phyloP scores from a whole-genome alignment of 2,888 invertebrate genomes.

The Chromoteleia sp. region DNA sequence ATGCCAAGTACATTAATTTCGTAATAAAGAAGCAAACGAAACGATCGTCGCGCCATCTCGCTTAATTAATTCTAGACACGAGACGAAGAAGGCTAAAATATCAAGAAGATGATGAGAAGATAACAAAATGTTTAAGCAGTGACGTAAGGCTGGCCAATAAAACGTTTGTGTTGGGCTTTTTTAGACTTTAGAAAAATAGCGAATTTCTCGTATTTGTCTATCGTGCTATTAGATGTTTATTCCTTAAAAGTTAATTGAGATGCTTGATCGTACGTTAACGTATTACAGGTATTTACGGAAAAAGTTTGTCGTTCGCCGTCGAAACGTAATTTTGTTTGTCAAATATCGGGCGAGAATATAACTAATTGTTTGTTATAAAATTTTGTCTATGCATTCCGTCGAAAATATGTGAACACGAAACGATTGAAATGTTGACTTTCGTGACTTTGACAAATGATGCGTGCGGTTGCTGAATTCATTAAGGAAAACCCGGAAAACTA shows the following conservation, averaged over 20 bases:
- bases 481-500: conserved; percentile 31
- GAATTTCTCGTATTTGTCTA: conserved; percentile 37
- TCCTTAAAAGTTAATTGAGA: conserved; percentile 35
- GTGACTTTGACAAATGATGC: conserved; percentile 47
- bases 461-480: conserved; percentile 24
- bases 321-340: conserved; percentile 21
- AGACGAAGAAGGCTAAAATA: conserved; percentile 61
- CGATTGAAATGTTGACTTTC: conserved; percentile 17
- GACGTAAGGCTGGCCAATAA: conserved; percentile 57
- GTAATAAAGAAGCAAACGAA: conserved; percentile 79
- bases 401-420: conserved; percentile 1
- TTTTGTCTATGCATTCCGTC: not conserved
- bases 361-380: not conserved
- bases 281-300: conserved; percentile 4
- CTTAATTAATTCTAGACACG: conserved; percentile 70
- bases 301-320: not conserved
- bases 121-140: conserved; percentile 62
- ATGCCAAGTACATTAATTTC: conserved; percentile 77
- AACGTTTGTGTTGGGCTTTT: conserved; percentile 35
- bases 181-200: conserved; percentile 24
- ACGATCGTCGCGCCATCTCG: conserved; percentile 74
- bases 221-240: conserved; percentile 3
- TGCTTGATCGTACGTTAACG: conserved; percentile 5
- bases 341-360: not conserved
- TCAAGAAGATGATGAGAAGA: conserved; percentile 69